A percentile compares a stretch with the other conserved stretches of the same genome.
Evolutionary conservation across 1,140 invertebrate species (phyloP).

Genomic region (Lordiphosa clarofinis): DNA sequence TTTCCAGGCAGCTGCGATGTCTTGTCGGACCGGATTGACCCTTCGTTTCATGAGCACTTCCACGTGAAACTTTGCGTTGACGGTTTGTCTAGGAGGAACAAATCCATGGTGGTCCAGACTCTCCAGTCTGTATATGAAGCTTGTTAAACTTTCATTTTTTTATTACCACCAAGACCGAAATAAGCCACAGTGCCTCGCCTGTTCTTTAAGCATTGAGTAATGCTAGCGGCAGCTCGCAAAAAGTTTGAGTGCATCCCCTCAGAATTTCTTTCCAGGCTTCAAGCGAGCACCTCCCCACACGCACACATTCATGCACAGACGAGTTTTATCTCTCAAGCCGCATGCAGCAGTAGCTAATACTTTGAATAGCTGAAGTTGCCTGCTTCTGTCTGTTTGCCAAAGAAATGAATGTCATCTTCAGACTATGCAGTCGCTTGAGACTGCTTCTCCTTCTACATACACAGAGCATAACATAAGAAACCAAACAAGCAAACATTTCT

Average conservation of each 20-base stretch:
- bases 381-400: slow-evolving; percentile 24
- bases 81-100: too few relatives aligned
- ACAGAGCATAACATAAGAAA: slow-evolving; percentile 4
- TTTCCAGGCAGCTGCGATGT: too few relatives aligned
- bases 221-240: slow-evolving; percentile 31
- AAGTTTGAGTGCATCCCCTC: slow-evolving; percentile 38
- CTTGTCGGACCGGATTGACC: too few relatives aligned
- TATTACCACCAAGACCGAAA: too few relatives aligned
- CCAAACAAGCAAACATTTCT: slow-evolving; percentile 1
- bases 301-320: slow-evolving; percentile 35
- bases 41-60: too few relatives aligned
- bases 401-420: slow-evolving; percentile 51
- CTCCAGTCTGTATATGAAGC: too few relatives aligned
- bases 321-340: slow-evolving; percentile 39
- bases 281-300: slow-evolving; percentile 11
- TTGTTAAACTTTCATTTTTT: too few relatives aligned
- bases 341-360: slow-evolving; percentile 21
- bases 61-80: too few relatives aligned
- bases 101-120: too few relatives aligned
- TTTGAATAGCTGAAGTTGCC: slow-evolving; percentile 33
- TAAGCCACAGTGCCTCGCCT: too few relatives aligned
- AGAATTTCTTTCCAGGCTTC: slow-evolving; percentile 5
- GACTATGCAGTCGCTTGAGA: slow-evolving; percentile 21
- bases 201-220: slow-evolving; percentile 19
- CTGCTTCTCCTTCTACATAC: neutral